Base-by-base conservation (phyloP, 2,113 vertebrate genomes). In the Zapornia atra region DNA sequence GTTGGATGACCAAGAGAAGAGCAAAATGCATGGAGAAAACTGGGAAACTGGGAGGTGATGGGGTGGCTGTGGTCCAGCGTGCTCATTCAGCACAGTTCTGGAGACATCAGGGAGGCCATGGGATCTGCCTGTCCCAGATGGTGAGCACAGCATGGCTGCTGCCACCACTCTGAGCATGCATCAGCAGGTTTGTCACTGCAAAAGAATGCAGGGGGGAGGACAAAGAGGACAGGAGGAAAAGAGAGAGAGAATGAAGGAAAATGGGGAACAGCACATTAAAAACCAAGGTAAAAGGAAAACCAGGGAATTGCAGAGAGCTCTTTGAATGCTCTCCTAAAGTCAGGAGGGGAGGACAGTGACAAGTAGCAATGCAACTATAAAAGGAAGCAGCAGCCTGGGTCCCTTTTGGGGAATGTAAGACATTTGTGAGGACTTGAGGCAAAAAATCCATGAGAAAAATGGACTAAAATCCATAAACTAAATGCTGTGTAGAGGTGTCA, bases 81-180 rank as follows among this genome's bases (percentile, higher is more conserved):
- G 53, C 8, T 28, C 31, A 1, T 20, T n/a, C 66, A 0, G 51
- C 1, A 2, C 7, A 38, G 79, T 31, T 46, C 65, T 36, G 91
- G 68, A 82, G 66, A 0, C 85, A 50, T 44, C 4, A 46, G 1
- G 10, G 61, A 69, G 73, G 11, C 86, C n/a, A 83, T 65, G 2
- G 91, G 84, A 82, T 92, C 90, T 82, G 91, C 90, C 73, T 1
- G 1, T 53, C 93, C 92, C 95, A 91, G 95, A 94, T 92, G 96
- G 96, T 3, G 73, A 91, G 83, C 91, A 17, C 93, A 93, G 93
- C 44, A 2, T 82, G 95, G 88, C 88, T 88, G 64, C 78, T 72
- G 88, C 87, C 2, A 1, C 73, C 2, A 60, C 91, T 86, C 91
- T 1, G 5, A 91, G 93, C 91, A 1, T 20, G 82, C 95, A 92